Percentiles rank a stretch among this genome's conserved stretches.
These are phyloP conservation scores for Amazona ochrocephala DNA, from an alignment of 2,797 vertebrate genomes.

Conservation along the genomic window DNA sequence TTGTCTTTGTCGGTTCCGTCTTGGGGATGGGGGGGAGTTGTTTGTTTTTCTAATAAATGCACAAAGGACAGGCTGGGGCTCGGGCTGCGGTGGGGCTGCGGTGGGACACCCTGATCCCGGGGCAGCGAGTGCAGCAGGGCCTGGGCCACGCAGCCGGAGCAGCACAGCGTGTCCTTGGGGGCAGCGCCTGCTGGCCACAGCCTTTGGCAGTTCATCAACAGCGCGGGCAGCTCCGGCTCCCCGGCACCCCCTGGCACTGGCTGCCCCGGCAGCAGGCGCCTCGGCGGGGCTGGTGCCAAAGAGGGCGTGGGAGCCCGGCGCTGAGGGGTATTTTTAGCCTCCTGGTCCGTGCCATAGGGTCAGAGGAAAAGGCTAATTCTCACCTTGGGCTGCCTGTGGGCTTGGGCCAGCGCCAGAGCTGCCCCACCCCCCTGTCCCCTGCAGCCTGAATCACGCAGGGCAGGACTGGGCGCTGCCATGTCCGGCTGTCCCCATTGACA, in stretches of 20 bases:
- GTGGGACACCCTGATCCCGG: background rate
- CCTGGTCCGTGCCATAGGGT: background rate
- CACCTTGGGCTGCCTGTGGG: background rate
- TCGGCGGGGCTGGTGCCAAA: background rate
- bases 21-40: background rate
- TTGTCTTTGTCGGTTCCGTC: constrained; percentile 6
- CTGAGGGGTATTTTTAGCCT: background rate
- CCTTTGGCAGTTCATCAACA: constrained; percentile 45
- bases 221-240: background rate
- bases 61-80: constrained; percentile 12
- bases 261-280: background rate
- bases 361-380: constrained; percentile 41
- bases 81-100: background rate
- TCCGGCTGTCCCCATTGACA: rapidly evolving
- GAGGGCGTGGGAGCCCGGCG: constrained; percentile 29
- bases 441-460: rapidly evolving
- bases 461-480: background rate
- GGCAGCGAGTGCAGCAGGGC: background rate
- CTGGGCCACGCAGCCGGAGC: background rate
- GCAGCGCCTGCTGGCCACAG: background rate
- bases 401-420: background rate
- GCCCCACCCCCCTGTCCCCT: background rate
- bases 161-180: background rate
- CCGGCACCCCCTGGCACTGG: constrained; percentile 53
- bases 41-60: constrained; percentile 65